Evolutionary conservation across 2,888 invertebrate genomes (phyloP).

Genomic region (Bimastos eiseni): DNA sequence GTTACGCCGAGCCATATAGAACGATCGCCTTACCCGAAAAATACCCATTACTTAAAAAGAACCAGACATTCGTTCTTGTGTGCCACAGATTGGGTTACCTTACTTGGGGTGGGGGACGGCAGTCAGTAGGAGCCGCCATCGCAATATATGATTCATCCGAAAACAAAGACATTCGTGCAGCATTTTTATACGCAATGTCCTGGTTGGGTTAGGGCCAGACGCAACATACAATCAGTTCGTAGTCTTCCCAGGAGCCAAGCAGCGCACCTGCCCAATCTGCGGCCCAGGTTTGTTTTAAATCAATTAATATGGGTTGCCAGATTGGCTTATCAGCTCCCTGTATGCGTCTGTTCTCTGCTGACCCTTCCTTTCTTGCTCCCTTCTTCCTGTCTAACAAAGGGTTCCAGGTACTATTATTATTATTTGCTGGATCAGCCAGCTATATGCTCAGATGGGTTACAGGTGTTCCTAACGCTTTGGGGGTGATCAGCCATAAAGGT

Average conservation of each 20-base stretch:
- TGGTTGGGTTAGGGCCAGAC: not conserved
- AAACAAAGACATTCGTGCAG: not conserved
- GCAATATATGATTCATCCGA: not conserved
- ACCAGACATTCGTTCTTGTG: not conserved
- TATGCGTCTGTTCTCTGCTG: not conserved
- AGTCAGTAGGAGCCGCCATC: not conserved
- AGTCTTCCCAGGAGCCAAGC: not conserved
- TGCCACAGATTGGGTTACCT: not conserved
- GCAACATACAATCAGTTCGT: not conserved
- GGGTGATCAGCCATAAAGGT: not conserved
- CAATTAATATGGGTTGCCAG: not conserved
- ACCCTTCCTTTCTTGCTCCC: not conserved
- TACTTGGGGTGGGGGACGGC: not conserved
- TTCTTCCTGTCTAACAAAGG: not conserved
- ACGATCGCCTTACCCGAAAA: not conserved
- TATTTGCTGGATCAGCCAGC: not conserved
- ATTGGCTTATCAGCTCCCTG: not conserved
- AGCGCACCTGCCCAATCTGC: not conserved
- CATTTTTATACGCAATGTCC: not conserved
- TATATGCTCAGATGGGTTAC: not conserved
- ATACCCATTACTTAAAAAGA: not conserved
- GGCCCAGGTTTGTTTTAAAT: not conserved
- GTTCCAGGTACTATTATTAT: not conserved
- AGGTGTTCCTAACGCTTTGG: not conserved
- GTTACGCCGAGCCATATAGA: not conserved